phyloP scores from a whole-genome alignment of 2,797 vertebrate species.

The Podargus strigoides region DNA sequence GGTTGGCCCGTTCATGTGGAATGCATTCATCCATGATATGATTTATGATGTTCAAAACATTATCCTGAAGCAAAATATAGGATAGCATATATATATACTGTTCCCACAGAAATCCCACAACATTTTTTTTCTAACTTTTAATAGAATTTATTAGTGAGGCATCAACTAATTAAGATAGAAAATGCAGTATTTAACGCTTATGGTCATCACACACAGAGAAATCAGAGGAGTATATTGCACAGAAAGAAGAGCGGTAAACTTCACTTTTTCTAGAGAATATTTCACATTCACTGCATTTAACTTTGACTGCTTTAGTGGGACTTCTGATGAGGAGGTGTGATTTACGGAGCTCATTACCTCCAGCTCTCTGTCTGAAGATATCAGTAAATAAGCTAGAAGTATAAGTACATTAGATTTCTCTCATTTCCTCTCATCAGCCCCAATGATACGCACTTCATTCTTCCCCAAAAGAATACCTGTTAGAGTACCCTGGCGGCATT shows the following conservation, averaged over 20 bases:
- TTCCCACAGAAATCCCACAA: not conserved
- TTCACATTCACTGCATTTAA: not conserved
- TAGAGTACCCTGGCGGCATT: not conserved
- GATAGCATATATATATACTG: not conserved
- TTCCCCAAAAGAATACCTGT: not conserved
- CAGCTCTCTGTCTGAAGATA: not conserved
- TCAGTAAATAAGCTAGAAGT: not conserved
- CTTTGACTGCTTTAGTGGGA: not conserved
- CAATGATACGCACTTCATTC: rapidly evolving
- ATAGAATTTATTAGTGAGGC: not conserved
- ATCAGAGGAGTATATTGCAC: not conserved
- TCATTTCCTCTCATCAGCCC: not conserved
- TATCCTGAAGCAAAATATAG: slow-evolving; percentile 81
- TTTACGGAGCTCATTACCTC: not conserved
- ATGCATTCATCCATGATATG: slow-evolving; percentile 99
- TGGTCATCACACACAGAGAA: not conserved
- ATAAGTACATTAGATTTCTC: not conserved
- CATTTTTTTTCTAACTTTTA: not conserved
- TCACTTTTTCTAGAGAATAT: not conserved
- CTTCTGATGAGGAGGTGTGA: not conserved
- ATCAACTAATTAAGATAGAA: not conserved
- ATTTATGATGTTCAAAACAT: slow-evolving; percentile 93
- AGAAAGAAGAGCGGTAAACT: not conserved
- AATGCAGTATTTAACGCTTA: not conserved
- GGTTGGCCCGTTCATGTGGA: slow-evolving; percentile 89